A percentile compares a stretch with the other conserved stretches of the same genome.
These are phyloP conservation scores for Autographa pulchrina DNA, from an alignment of 2,888 invertebrate genomes.

Conservation along the genomic window DNA sequence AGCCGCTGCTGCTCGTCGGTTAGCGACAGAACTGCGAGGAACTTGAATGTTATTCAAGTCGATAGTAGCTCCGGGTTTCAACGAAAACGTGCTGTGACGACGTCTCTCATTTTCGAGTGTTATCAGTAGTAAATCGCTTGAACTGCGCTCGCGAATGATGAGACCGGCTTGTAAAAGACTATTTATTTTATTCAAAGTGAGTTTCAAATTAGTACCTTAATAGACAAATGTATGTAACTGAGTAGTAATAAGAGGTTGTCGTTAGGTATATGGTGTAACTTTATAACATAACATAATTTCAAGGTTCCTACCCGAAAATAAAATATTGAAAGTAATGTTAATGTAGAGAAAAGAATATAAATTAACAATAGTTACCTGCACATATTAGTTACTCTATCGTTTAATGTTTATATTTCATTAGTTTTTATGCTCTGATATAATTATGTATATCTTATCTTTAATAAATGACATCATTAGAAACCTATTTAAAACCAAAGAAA, in stretches of 20 bases:
- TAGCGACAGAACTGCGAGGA: background rate
- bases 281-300: slow-evolving; percentile 71
- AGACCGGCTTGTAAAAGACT: slow-evolving; percentile 45
- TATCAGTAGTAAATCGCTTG: slow-evolving; percentile 31
- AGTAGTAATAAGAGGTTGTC: slow-evolving; percentile 64
- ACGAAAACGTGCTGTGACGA: slow-evolving; percentile 73
- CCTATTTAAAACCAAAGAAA: slow-evolving; percentile 55
- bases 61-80: slow-evolving; percentile 29
- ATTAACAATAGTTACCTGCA: slow-evolving; percentile 79
- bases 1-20: slow-evolving; percentile 9
- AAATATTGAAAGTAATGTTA: slow-evolving; percentile 72
- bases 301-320: slow-evolving; percentile 87
- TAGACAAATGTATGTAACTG: slow-evolving; percentile 72
- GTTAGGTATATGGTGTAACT: slow-evolving; percentile 64
- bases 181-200: slow-evolving; percentile 64
- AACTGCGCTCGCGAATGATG: slow-evolving; percentile 28
- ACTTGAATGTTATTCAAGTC: background rate
- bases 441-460: slow-evolving; percentile 13
- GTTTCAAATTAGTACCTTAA: slow-evolving; percentile 71
- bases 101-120: slow-evolving; percentile 37
- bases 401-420: slow-evolving; percentile 14
- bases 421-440: slow-evolving; percentile 13
- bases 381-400: slow-evolving; percentile 45
- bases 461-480: slow-evolving; percentile 25
- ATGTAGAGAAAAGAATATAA: slow-evolving; percentile 72